These are phyloP conservation scores for Hydrozoanthus gracilis DNA, from an alignment of 92 coral and sea anemone species.

Conservation along the genomic window DNA sequence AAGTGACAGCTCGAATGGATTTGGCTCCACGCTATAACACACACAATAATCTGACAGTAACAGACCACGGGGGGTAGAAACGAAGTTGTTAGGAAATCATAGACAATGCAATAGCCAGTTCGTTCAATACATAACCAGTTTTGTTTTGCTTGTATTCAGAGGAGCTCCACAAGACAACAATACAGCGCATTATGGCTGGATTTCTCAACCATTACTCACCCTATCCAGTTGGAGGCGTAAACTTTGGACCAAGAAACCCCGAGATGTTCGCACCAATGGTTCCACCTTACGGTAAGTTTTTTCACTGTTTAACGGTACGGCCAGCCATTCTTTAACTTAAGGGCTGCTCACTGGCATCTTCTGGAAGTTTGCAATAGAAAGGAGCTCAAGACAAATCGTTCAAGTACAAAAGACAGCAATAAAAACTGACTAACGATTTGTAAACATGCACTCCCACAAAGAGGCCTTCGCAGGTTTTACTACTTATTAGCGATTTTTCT, in stretches of 20 bases:
- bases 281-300: slow-evolving; percentile 76
- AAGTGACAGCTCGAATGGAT: slow-evolving; percentile 82
- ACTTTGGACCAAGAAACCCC: slow-evolving; percentile 81
- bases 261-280: slow-evolving; percentile 91
- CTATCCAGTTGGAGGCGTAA: slow-evolving; percentile 78
- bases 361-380: neutral
- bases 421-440: neutral
- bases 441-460: neutral
- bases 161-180: slow-evolving; percentile 40
- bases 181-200: slow-evolving; percentile 78
- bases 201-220: slow-evolving; percentile 91
- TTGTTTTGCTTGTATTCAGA: slow-evolving; percentile 32
- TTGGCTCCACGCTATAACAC: slow-evolving; percentile 68
- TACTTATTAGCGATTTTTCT: neutral
- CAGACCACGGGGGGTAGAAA: slow-evolving; percentile 84
- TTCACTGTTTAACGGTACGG: neutral
- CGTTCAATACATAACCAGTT: slow-evolving; percentile 29
- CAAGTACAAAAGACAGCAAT: neutral
- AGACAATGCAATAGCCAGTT: slow-evolving; percentile 50
- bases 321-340: neutral
- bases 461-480: neutral
- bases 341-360: neutral
- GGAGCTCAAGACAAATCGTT: too few relatives aligned
- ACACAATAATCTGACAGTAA: slow-evolving; percentile 79
- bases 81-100: slow-evolving; percentile 61